phyloP scores from a whole-genome alignment of 2,113 vertebrate genomes.

The Megalops atlanticus region DNA sequence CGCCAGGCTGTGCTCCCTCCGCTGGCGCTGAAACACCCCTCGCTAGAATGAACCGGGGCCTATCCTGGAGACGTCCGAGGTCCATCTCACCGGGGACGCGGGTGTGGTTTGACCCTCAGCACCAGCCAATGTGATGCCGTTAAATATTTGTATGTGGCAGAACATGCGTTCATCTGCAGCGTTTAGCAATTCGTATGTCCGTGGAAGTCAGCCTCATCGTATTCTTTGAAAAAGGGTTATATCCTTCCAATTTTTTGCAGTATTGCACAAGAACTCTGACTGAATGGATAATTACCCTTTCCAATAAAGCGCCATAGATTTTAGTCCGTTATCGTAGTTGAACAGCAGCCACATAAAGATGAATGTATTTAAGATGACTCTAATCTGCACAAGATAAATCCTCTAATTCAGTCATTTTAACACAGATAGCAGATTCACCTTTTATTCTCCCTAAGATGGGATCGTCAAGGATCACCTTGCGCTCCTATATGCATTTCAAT shows the following conservation, averaged over 20 bases:
- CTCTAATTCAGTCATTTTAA: constrained; percentile 54
- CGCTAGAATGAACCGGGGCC: background rate
- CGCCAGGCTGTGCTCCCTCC: background rate
- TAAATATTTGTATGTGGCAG: background rate
- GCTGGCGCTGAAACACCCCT: background rate
- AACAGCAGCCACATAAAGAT: constrained; percentile 56
- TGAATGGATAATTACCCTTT: background rate
- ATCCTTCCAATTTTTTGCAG: background rate
- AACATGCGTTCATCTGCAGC: background rate
- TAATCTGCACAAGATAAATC: constrained; percentile 47
- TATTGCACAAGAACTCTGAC: background rate
- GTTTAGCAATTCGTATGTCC: background rate
- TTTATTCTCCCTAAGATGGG: constrained; percentile 62
- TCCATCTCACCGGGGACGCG: background rate
- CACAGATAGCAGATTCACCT: constrained; percentile 61
- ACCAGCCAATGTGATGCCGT: background rate
- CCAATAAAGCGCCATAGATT: constrained; percentile 40
- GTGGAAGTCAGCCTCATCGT: background rate
- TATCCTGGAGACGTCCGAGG: background rate
- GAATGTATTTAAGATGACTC: constrained; percentile 55
- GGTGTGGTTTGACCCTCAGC: background rate
- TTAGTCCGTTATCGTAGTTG: constrained; percentile 41
- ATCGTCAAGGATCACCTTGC: constrained; percentile 66
- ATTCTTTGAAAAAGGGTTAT: background rate
- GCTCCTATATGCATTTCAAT: constrained; percentile 62